These are phyloP conservation scores for Stomatorhinus walkeri DNA, from an alignment of 2,797 vertebrate species.

Conservation along the genomic window DNA sequence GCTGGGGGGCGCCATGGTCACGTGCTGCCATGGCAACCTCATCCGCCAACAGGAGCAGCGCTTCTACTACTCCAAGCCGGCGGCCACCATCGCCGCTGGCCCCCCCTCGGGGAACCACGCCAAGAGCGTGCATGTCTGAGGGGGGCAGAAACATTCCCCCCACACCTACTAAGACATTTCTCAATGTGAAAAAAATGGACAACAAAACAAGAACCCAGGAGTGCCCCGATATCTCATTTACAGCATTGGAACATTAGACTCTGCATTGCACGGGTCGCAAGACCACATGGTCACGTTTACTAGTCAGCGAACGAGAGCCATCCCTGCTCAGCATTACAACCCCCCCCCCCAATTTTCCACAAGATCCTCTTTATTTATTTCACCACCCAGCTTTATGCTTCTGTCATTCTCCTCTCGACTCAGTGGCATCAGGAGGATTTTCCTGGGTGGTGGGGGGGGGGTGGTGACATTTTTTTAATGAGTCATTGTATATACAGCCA, in stretches of 20 bases:
- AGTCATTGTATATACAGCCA: neutral
- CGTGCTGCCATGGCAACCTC: slow-evolving; percentile 75
- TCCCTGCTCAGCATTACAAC: neutral
- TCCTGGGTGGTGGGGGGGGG: neutral
- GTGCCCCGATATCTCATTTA: neutral
- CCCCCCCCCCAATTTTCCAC: neutral
- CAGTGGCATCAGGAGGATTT: neutral
- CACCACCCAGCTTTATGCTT: neutral
- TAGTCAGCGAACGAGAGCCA: neutral
- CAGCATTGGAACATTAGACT: neutral
- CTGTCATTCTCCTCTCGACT: neutral
- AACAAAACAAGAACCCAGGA: neutral
- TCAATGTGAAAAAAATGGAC: neutral
- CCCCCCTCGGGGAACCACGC: slow-evolving; percentile 68
- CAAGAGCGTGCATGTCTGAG: slow-evolving; percentile 90
- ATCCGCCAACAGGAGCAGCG: slow-evolving; percentile 75
- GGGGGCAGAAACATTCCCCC: neutral
- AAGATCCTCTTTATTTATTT: neutral
- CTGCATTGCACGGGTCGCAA: neutral
- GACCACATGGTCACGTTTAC: neutral
- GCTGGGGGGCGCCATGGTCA: slow-evolving; percentile 75
- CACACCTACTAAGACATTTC: neutral
- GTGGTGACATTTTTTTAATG: neutral
- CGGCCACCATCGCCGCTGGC: slow-evolving; percentile 43
- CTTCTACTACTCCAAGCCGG: slow-evolving; percentile 81